Evolutionary conservation across 2,113 vertebrate genomes (phyloP).

Genomic region (Heptranchias perlo): DNA sequence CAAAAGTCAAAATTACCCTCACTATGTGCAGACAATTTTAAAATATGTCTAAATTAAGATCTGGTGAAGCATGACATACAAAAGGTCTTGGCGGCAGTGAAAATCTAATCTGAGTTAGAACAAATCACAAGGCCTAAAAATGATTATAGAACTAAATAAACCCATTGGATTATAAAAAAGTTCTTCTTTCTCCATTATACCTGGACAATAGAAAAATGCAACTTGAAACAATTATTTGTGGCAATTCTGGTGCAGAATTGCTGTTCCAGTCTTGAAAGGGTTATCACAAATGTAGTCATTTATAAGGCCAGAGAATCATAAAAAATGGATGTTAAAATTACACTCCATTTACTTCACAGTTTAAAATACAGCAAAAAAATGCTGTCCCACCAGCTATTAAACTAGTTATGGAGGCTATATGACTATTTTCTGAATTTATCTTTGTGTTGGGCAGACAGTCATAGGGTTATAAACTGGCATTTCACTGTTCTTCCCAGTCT

Average conservation of each 20-base stretch:
- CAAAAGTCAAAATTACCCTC: not conserved
- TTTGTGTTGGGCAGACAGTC: slow-evolving; percentile 24
- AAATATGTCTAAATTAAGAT: not conserved
- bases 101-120: not conserved
- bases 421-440: slow-evolving; percentile 4
- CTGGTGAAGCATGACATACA: not conserved
- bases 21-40: not conserved
- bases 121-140: not conserved
- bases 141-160: not conserved
- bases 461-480: slow-evolving; percentile 31
- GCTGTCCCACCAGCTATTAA: not conserved
- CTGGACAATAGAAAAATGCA: not conserved
- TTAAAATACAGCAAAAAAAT: not conserved
- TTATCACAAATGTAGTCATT: not conserved
- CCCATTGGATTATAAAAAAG: not conserved
- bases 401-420: not conserved
- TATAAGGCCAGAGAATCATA: not conserved
- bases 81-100: not conserved
- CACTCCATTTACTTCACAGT: not conserved
- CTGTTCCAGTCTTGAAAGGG: not conserved
- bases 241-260: not conserved
- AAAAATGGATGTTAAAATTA: slow-evolving; percentile 2
- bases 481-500: slow-evolving; percentile 27
- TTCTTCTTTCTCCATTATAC: not conserved
- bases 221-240: not conserved